Percentiles rank a stretch among this genome's conserved stretches.
Conservation (phyloP, 2,113 vertebrate species). For the Poicephalus meyeri region DNA sequence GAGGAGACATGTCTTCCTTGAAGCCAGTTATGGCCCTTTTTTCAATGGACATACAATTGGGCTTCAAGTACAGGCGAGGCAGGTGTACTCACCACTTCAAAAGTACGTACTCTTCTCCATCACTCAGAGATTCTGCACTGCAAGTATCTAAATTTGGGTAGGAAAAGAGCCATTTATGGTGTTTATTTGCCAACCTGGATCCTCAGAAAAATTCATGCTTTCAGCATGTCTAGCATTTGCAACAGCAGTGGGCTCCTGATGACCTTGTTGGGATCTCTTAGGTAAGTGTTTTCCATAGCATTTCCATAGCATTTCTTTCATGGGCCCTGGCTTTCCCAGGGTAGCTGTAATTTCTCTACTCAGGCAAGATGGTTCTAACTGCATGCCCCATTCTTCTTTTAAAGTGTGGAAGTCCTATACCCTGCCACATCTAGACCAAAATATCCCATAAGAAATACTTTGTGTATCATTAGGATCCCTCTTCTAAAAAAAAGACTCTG, state of each 20-base stretch:
- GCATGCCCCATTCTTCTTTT: background rate
- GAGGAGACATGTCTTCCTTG: background rate
- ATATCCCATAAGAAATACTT: background rate
- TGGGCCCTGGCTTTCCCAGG: background rate
- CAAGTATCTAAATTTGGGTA: background rate
- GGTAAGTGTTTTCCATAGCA: rapidly evolving
- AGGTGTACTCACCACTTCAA: background rate
- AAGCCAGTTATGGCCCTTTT: background rate
- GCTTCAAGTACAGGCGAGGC: background rate
- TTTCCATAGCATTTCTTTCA: background rate
- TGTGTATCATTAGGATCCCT: background rate
- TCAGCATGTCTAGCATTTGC: background rate
- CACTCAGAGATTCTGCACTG: background rate
- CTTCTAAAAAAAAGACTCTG: background rate
- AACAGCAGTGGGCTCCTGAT: background rate
- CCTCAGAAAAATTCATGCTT: background rate
- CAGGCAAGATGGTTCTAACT: background rate
- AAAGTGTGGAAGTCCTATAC: background rate
- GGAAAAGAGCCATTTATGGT: background rate
- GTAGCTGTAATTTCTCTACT: background rate
- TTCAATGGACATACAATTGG: background rate
- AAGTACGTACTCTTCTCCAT: background rate
- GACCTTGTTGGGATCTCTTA: background rate
- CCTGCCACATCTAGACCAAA: background rate
- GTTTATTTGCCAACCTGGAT: background rate